Evolutionary conservation across 2,113 vertebrate species (phyloP), one percentile per base, ranked within the genome.

Genomic region (Poeciliopsis turrubarensis): DNA sequence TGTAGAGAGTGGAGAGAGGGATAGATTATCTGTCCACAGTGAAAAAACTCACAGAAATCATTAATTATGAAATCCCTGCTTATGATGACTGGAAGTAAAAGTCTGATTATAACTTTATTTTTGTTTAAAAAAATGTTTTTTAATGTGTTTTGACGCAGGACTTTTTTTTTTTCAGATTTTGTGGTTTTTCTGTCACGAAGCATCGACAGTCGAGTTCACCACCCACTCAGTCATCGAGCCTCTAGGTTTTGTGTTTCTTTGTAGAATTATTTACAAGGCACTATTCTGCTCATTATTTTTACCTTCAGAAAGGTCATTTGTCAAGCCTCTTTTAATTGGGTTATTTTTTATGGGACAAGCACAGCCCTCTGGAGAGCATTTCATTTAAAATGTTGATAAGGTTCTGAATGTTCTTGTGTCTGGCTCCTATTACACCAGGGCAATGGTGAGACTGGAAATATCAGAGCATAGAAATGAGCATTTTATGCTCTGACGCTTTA

Each of bases 261-360:
- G 77, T 70, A 47, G 77, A 69, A 68, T 80, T 86, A 77, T 89
- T 90, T 90, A 82, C 77, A 63, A 44, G 64, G 51, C 78, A 69
- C 80, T 79, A 70, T 86, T 89, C 71, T 71, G 39, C 69, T 89
- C 88, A 90, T 93, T 89, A 85, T 82, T 86, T 87, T 89, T 86
- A 90, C 86, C 81, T 87, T 80, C 68, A 80, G 79, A 92, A 88
- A 83, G 84, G 83, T 79, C 72, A 88, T 89, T 87, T 88, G 89
- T 89, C 87, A 91, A 83, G 54, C 60, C 75, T 71, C 71, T 87
- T 85, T 90, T 87, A 92, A 91, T 91, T 89, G 89, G 88, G 79
- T 89, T 87, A 86, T 91, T 91, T 91, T 91, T 89, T 86, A 88
- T 77, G 65, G 81, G 68, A 85, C 79, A 86, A 82, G 86, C 75